These are phyloP conservation scores for Propithecus deckenii DNA, from an alignment of 2,797 vertebrate species.

Conservation along the genomic window DNA sequence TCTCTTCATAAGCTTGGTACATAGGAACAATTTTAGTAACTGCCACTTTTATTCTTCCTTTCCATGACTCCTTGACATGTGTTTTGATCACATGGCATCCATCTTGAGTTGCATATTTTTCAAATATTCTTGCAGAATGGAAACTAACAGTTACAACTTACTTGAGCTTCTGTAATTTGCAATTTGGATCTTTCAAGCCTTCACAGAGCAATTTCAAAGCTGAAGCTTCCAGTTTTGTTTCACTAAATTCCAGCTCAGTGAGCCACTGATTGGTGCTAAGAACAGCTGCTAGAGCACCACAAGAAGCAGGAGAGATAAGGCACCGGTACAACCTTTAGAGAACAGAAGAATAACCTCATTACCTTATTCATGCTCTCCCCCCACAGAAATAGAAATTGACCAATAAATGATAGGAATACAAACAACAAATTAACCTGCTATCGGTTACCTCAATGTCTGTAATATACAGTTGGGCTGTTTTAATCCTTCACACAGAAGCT, in stretches of 20 bases:
- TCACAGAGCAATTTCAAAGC: conserved; percentile 66
- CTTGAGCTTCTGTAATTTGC: conserved; percentile 63
- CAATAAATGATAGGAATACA: neutral
- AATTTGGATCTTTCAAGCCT: conserved; percentile 61
- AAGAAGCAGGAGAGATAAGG: conserved; percentile 54
- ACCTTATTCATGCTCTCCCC: neutral
- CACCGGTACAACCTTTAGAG: conserved; percentile 6
- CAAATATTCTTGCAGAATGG: neutral
- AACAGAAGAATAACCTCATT: conserved; percentile 47
- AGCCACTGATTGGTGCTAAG: conserved; percentile 50
- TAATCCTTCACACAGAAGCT: conserved; percentile 62
- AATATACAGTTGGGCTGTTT: conserved; percentile 61
- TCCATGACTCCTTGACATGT: neutral
- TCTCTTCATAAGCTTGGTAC: neutral
- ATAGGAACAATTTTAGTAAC: neutral
- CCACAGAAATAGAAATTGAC: neutral
- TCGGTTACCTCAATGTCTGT: conserved; percentile 57
- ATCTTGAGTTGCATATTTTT: neutral
- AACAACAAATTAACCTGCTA: neutral
- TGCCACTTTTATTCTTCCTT: neutral
- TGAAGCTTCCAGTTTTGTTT: conserved; percentile 54
- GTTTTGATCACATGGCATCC: neutral
- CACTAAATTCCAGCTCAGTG: conserved; percentile 52
- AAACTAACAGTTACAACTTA: conserved; percentile 61
- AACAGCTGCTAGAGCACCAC: conserved; percentile 33